Conservation (phyloP, 2,888 invertebrate species). For the Pogonocherus hispidulus region DNA sequence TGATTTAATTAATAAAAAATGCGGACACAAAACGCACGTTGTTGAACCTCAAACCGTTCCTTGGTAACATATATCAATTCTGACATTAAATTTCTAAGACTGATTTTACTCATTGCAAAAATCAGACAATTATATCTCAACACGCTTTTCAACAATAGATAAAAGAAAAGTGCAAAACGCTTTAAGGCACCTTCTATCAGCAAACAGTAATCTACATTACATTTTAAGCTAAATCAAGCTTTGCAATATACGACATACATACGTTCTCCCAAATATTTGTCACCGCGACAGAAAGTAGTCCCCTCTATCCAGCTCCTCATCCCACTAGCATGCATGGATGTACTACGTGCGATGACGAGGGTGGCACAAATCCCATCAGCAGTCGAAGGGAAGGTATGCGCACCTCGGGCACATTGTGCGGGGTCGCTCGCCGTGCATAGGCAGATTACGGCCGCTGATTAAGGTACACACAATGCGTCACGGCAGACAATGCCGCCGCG, state of each 20-base stretch:
- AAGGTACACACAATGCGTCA: constrained; percentile 59
- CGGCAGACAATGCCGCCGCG: constrained; percentile 54
- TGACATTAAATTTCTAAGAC: too few species aligned
- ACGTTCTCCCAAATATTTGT: constrained; percentile 5
- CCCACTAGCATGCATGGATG: constrained; percentile 39
- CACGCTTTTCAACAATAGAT: too few species aligned
- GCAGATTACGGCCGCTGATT: constrained; percentile 62
- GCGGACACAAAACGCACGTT: too few species aligned
- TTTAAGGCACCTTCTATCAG: too few species aligned
- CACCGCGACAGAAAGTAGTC: constrained; percentile 39
- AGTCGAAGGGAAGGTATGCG: constrained; percentile 56
- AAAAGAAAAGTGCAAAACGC: too few species aligned
- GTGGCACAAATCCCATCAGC: constrained; percentile 62
- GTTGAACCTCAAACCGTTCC: too few species aligned
- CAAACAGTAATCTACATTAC: too few species aligned
- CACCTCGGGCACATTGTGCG: constrained; percentile 63
- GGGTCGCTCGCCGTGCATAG: constrained; percentile 61
- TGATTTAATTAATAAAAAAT: too few species aligned
- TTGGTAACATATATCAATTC: too few species aligned
- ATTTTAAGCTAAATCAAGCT: too few species aligned
- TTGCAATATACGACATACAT: background rate
- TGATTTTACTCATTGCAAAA: too few species aligned
- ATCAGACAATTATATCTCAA: too few species aligned
- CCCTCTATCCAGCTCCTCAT: constrained; percentile 47
- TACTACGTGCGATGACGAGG: constrained; percentile 37